Conservation (phyloP, 2,113 vertebrate species). For the Misgurnus mizolepis region DNA sequence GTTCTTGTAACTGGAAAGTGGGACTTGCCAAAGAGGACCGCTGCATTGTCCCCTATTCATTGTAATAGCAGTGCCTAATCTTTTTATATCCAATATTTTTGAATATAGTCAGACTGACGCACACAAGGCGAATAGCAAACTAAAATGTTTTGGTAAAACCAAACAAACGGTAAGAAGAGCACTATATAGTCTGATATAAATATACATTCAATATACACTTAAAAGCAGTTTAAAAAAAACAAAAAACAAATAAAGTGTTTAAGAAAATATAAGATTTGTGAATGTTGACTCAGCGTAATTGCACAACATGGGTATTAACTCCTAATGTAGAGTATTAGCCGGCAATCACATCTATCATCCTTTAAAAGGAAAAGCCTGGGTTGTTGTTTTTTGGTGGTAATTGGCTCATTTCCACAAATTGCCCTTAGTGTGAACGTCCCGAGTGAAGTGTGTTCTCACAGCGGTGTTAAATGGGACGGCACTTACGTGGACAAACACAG, state of each 20-base stretch:
- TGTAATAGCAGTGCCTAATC: no score
- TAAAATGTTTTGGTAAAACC: no score
- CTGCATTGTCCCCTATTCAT: no score
- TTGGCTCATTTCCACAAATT: conserved; percentile 38
- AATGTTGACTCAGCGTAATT: background rate
- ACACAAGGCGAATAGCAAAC: no score
- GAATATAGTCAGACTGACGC: no score
- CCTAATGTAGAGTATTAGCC: background rate
- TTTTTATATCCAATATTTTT: no score
- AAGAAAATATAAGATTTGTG: background rate
- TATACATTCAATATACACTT: no score
- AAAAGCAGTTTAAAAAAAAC: no score
- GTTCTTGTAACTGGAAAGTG: no score
- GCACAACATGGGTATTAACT: background rate
- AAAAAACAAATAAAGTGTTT: background rate
- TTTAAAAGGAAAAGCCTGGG: conserved; percentile 14
- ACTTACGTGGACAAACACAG: conserved; percentile 41
- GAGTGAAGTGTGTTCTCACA: conserved; percentile 60
- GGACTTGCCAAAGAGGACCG: no score
- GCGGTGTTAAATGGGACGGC: conserved; percentile 45
- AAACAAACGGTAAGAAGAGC: no score
- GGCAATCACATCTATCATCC: conserved; percentile 5
- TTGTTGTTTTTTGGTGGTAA: conserved; percentile 43
- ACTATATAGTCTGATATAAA: no score
- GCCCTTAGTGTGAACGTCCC: conserved; percentile 55